These are phyloP conservation scores for Scyliorhinus canicula DNA, from an alignment of 2,797 vertebrate species.

Conservation along the genomic window DNA sequence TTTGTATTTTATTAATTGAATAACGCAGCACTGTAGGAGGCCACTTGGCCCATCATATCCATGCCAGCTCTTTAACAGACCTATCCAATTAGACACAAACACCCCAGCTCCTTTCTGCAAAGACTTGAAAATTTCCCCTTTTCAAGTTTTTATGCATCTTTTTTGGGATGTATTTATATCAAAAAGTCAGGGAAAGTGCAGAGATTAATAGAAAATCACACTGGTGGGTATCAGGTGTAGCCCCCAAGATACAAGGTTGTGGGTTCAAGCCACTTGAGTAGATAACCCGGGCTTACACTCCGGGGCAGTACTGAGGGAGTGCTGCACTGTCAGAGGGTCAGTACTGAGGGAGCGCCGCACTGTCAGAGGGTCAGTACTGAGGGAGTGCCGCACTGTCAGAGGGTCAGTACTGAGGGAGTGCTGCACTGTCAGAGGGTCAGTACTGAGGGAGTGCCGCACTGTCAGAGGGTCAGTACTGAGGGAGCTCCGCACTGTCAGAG, in stretches of 20 bases:
- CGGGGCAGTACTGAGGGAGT: neutral
- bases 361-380: neutral
- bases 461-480: neutral
- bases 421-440: neutral
- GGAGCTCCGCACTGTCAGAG: neutral
- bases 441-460: neutral
- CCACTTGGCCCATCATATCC: no score
- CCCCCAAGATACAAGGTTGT: neutral
- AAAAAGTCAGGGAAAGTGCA: no score
- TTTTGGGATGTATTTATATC: no score
- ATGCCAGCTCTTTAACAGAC: no score
- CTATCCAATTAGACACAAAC: no score
- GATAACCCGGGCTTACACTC: neutral
- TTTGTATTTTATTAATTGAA: no score
- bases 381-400: neutral
- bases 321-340: neutral
- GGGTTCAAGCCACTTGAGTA: neutral
- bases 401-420: neutral
- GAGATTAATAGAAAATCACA: no score
- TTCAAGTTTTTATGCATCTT: no score
- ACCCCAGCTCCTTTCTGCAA: no score
- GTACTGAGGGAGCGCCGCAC: neutral
- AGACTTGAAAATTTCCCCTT: no score
- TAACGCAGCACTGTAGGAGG: no score
- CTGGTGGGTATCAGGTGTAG: neutral